phyloP scores from a whole-genome alignment of 2,888 invertebrate genomes.

The Stictocephala bisonia region DNA sequence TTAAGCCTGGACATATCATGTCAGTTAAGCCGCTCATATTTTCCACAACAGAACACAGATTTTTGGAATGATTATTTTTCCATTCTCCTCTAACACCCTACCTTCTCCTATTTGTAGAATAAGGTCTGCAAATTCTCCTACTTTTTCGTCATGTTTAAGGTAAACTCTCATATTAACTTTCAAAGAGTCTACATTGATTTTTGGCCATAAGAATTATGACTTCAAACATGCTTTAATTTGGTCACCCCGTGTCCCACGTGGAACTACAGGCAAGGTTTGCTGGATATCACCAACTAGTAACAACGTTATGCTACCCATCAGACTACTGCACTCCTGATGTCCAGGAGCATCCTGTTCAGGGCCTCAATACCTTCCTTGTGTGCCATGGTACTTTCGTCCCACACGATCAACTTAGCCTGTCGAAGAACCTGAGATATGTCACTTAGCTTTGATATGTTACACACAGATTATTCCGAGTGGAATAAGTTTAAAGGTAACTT shows the following conservation, averaged over 20 bases:
- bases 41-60: background rate
- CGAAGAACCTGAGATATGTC: background rate
- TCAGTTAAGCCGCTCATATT: background rate
- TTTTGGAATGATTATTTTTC: background rate
- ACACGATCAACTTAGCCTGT: conserved; percentile 20
- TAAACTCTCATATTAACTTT: conserved; percentile 15
- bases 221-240: conserved; percentile 13
- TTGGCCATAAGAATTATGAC: background rate
- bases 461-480: background rate
- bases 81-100: background rate
- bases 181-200: background rate
- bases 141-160: background rate
- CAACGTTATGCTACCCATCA: conserved; percentile 6
- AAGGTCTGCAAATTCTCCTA: background rate
- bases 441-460: conserved; percentile 21
- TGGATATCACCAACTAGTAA: conserved; percentile 9
- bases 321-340: background rate
- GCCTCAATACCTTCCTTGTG: conserved; percentile 24
- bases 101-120: conserved; percentile 20
- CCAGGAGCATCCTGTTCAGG: conserved; percentile 1
- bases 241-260: too few relatives aligned
- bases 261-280: conserved; percentile 25
- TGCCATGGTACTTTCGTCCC: conserved; percentile 29
- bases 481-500: conserved; percentile 21
- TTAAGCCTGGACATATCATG: background rate